phyloP scores from a whole-genome alignment of 1,140 invertebrate genomes.

The Drosophila murphyi region DNA sequence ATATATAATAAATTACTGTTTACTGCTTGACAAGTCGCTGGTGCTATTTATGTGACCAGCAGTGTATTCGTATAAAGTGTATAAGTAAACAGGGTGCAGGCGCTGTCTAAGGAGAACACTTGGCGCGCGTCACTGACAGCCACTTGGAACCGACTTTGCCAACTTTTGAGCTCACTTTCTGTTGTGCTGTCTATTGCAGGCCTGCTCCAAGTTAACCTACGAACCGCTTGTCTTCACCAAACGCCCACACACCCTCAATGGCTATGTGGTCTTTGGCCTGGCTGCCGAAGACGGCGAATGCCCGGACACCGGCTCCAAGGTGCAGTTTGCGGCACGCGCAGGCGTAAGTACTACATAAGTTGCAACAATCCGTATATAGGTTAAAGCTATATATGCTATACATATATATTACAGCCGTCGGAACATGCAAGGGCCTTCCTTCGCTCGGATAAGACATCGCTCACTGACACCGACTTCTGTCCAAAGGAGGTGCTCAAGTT shows the following conservation, averaged over 20 bases:
- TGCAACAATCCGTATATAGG: neutral
- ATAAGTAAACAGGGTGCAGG: slow-evolving; percentile 21
- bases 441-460: slow-evolving; percentile 67
- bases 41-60: slow-evolving; percentile 7
- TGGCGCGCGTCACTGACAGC: slow-evolving; percentile 22
- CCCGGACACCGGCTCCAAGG: slow-evolving; percentile 65
- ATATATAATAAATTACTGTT: neutral
- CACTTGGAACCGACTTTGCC: slow-evolving; percentile 32
- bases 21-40: neutral
- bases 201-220: slow-evolving; percentile 76
- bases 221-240: slow-evolving; percentile 81
- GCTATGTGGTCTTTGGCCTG: slow-evolving; percentile 71
- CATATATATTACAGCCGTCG: slow-evolving; percentile 60
- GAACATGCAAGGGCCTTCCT: slow-evolving; percentile 77
- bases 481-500: slow-evolving; percentile 84
- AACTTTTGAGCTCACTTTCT: slow-evolving; percentile 22
- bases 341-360: slow-evolving; percentile 65
- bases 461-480: slow-evolving; percentile 79
- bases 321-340: slow-evolving; percentile 70
- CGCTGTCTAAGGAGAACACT: slow-evolving; percentile 50
- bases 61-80: slow-evolving; percentile 10
- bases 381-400: neutral
- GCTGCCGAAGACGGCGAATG: slow-evolving; percentile 62
- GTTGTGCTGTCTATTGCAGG: slow-evolving; percentile 49
- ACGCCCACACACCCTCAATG: slow-evolving; percentile 79